phyloP scores from a whole-genome alignment of 2,888 invertebrate species.

The Halictus quadricinctus region DNA sequence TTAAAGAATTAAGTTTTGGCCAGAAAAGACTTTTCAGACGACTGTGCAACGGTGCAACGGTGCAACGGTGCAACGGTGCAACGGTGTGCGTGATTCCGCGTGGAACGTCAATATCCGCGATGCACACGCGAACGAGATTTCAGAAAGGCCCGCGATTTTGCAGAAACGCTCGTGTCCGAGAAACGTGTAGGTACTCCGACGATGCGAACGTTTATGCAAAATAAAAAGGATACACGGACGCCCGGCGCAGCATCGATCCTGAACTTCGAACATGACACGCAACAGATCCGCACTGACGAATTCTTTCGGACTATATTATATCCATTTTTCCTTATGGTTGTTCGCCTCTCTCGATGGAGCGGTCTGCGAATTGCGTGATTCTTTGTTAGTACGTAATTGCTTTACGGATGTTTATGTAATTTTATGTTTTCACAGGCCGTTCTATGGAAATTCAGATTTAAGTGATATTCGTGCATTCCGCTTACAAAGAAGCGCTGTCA shows the following conservation, averaged over 20 bases:
- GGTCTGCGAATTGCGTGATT: neutral
- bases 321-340: neutral
- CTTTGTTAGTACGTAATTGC: neutral
- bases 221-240: slow-evolving; percentile 1
- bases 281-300: slow-evolving; percentile 10
- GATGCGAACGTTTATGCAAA: slow-evolving; percentile 10
- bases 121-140: neutral
- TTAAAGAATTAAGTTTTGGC: neutral
- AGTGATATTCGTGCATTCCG: neutral
- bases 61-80: too few species aligned
- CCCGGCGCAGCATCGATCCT: neutral
- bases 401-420: neutral
- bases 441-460: neutral
- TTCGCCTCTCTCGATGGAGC: neutral
- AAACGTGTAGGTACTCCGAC: neutral
- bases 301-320: neutral
- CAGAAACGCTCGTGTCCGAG: neutral
- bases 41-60: neutral
- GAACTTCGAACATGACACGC: slow-evolving; percentile 14
- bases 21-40: neutral
- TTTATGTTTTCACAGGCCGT: neutral
- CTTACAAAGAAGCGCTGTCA: neutral
- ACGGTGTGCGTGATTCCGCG: neutral
- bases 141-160: neutral
- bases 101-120: neutral